Conservation (phyloP, 2,797 vertebrate genomes). For the Alauda arvensis region DNA sequence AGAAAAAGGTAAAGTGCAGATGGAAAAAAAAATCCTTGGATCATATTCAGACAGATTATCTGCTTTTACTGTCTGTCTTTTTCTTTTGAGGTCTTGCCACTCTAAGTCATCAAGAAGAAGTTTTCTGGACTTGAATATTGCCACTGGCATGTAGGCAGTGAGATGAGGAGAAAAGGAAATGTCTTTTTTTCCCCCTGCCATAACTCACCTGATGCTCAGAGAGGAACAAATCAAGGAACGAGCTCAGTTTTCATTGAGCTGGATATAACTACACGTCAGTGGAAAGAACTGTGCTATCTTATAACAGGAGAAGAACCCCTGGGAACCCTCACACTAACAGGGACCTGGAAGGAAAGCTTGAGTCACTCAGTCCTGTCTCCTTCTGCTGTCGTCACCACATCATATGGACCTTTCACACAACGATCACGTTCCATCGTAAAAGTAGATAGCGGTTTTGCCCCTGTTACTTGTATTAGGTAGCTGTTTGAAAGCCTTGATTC, state of each 20-base stretch:
- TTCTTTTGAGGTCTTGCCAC: background rate
- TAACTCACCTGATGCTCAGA: conserved; percentile 47
- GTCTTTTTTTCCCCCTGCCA: background rate
- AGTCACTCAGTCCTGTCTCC: conserved; percentile 40
- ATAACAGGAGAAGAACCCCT: conserved; percentile 28
- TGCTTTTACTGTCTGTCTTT: background rate
- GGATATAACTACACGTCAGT: conserved; percentile 30
- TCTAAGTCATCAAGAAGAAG: background rate
- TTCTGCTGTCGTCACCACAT: conserved; percentile 41
- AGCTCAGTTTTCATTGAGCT: conserved; percentile 23
- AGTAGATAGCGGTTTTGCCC: conserved; percentile 24
- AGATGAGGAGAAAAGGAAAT: background rate
- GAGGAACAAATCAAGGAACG: background rate
- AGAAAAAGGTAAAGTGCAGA: background rate
- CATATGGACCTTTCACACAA: conserved; percentile 5
- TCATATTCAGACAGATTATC: background rate
- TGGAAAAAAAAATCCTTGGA: background rate
- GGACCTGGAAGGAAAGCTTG: conserved; percentile 48
- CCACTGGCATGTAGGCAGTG: background rate
- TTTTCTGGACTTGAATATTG: conserved; percentile 1
- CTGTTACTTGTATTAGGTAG: background rate
- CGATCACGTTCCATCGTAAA: conserved; percentile 42
- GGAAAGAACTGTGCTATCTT: conserved; percentile 51
- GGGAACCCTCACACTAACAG: background rate
- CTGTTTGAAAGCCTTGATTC: background rate